Conservation (phyloP, 2,113 vertebrate genomes). For the Panurus biarmicus region DNA sequence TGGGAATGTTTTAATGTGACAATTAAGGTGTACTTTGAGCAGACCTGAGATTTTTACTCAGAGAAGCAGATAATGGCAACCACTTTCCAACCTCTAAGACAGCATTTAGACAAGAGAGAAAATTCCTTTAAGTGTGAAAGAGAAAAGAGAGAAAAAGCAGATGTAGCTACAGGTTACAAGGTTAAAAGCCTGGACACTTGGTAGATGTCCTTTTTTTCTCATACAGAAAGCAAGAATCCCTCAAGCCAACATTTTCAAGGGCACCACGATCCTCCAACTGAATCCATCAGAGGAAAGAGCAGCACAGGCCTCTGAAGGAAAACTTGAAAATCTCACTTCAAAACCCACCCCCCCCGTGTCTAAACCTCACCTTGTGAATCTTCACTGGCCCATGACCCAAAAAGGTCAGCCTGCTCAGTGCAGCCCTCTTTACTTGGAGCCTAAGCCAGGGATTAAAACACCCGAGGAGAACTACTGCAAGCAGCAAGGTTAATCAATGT, state of each 20-base stretch:
- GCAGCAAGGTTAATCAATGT: constrained; percentile 37
- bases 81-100: not conserved
- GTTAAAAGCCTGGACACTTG: not conserved
- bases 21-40: not conserved
- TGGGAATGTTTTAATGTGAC: not conserved
- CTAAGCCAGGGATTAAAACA: not conserved
- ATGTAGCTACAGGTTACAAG: not conserved
- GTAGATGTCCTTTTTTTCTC: not conserved
- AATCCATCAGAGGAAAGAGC: not conserved
- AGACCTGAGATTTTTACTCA: not conserved
- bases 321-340: not conserved
- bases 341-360: rapidly evolving
- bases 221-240: not conserved
- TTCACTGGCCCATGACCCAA: not conserved
- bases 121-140: not conserved
- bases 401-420: not conserved
- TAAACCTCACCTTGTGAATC: not conserved
- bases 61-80: not conserved
- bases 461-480: not conserved
- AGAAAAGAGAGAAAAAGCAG: not conserved
- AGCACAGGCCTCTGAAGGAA: not conserved
- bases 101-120: not conserved
- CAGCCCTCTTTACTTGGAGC: not conserved
- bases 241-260: not conserved
- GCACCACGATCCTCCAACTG: not conserved